A percentile compares a stretch with the other conserved stretches of the same genome.
These are phyloP conservation scores for Oegoconia quadripuncta DNA, from an alignment of 2,888 invertebrate species.

Conservation along the genomic window DNA sequence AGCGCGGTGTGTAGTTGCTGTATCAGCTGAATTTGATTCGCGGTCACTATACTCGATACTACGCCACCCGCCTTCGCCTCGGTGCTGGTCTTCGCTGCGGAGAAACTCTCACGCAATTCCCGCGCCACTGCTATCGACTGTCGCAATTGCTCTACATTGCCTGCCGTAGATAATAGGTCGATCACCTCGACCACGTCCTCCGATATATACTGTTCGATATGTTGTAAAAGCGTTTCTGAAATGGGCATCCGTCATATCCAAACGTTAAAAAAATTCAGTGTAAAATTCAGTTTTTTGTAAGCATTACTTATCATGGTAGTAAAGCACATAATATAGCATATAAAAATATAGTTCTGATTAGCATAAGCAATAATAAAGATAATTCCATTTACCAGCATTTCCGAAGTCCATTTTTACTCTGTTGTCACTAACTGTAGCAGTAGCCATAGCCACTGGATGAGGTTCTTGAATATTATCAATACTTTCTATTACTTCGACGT, in stretches of 20 bases:
- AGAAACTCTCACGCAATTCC: slow-evolving; percentile 12
- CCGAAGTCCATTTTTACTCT: too few species aligned
- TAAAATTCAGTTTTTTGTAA: too few species aligned
- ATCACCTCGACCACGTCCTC: slow-evolving; percentile 8
- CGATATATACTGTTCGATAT: slow-evolving; percentile 14
- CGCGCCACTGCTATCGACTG: slow-evolving; percentile 13
- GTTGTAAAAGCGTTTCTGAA: slow-evolving; percentile 4
- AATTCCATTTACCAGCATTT: too few species aligned
- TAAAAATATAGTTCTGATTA: too few species aligned
- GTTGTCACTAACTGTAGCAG: too few species aligned
- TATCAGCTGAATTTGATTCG: slow-evolving; percentile 4
- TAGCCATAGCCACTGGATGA: too few species aligned
- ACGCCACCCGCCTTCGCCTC: background rate
- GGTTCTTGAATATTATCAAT: too few species aligned
- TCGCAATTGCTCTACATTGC: slow-evolving; percentile 8
- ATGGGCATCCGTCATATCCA: background rate
- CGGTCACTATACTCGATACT: background rate
- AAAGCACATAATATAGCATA: too few species aligned
- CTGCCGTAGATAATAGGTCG: slow-evolving; percentile 5
- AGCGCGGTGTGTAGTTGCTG: slow-evolving; percentile 6
- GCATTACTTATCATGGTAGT: too few species aligned
- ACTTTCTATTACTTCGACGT: too few species aligned
- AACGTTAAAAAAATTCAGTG: too few species aligned
- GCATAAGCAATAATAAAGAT: background rate
- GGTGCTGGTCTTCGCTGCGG: background rate